Base-by-base conservation (phyloP, 2,888 invertebrate species). In the Globia sparganii region DNA sequence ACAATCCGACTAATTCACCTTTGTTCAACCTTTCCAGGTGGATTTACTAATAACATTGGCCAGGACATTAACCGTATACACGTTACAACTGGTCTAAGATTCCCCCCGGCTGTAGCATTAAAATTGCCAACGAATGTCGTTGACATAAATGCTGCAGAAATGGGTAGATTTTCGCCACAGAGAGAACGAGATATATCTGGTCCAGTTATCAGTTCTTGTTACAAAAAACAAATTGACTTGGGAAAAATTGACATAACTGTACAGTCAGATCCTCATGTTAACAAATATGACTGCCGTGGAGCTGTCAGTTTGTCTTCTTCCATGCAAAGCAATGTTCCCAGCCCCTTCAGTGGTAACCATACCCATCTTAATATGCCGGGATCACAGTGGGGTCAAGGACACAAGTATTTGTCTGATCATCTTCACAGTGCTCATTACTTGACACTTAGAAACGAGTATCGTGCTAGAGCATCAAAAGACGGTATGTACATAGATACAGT, bases 351-450 rank as follows among this genome's bases (percentile, higher is more conserved):
- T 83, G 97, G 97, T 1, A 96, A 97, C 83, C 94, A 97, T 83
- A 97, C 97, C n/a, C 97, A 98, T 89, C 94, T 98, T n/a, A 97
- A 97, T 86, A 98, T 98, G 98, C 98, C 98, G 0, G 98, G 98
- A 2, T 98, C 98, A 1, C 97, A 98, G 82, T 97, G 97, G 97
- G 97, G 97, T 8, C 97, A 97, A 91, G 97, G 97, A 72, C 96
- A 97, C 71, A 98, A 98, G 92, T 98, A 98, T 90, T 95, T 98
- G 75, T 97, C 98, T 56, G 97, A 97, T 85, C 97, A 98, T 88
- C 96, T 98, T 91, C 97, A 98, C 83, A 97, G 97, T 81, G 97
- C 97, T 8, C 98, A 98, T 92, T 97, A 97, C 89, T 94, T 97
- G 69, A 97, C 96, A 76, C 92, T 97, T 84, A 94, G 97, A 86